phyloP scores from a whole-genome alignment of 2,797 vertebrate genomes.

The Hapalemur alaotrensis region DNA sequence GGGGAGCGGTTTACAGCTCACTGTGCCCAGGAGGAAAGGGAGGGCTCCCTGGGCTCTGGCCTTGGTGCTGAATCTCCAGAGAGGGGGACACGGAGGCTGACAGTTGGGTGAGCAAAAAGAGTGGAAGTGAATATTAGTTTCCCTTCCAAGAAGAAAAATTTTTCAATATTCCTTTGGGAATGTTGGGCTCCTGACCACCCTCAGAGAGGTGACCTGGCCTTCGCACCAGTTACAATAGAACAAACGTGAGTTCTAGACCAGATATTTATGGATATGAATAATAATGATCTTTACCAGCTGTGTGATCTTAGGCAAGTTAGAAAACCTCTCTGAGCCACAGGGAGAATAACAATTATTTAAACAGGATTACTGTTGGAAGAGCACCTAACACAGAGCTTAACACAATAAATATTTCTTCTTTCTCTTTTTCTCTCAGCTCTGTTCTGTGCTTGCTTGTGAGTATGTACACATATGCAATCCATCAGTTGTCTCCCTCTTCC shows the following conservation, averaged over 20 bases:
- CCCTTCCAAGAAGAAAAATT: neutral
- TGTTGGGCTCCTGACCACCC: neutral
- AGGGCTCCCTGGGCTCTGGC: slow-evolving; percentile 63
- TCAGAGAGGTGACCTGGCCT: neutral
- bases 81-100: fast-evolving
- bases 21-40: fast-evolving
- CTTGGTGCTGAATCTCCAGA: slow-evolving; percentile 82
- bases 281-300: neutral
- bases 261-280: neutral
- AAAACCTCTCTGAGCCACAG: neutral
- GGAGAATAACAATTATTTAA: neutral
- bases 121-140: neutral
- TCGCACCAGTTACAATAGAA: neutral
- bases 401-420: neutral
- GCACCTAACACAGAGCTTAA: neutral
- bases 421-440: neutral
- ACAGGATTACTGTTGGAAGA: neutral
- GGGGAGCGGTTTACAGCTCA: neutral
- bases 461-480: neutral
- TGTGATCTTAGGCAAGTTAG: neutral
- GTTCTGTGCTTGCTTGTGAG: neutral
- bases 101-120: neutral
- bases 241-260: neutral
- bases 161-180: neutral
- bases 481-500: neutral